Evolutionary conservation across 2,113 vertebrate genomes (phyloP).

Genomic region (Micromys minutus): DNA sequence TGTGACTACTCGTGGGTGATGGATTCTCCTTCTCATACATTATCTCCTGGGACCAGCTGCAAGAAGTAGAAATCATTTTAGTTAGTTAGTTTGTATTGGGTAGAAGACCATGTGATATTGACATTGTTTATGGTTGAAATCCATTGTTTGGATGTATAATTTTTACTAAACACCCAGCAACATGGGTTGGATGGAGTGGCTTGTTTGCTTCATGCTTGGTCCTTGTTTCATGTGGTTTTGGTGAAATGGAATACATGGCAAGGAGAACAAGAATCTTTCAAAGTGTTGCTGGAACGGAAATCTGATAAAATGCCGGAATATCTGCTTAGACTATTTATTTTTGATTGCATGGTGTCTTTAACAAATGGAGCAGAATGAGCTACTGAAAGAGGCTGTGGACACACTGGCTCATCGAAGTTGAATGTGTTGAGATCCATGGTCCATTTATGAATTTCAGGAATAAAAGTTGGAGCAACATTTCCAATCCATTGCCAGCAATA

Average conservation of each 20-base stretch:
- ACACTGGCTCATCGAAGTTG: background rate
- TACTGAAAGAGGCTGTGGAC: background rate
- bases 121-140: background rate
- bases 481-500: background rate
- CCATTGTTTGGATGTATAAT: background rate
- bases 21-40: no score
- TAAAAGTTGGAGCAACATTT: background rate
- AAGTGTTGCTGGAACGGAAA: background rate
- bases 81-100: background rate
- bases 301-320: background rate
- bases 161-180: background rate
- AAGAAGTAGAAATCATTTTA: background rate
- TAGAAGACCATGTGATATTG: background rate
- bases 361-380: background rate
- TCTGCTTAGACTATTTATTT: background rate
- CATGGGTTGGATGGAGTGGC: background rate
- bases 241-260: background rate
- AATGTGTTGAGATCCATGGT: background rate
- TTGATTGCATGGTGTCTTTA: background rate
- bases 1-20: rapidly evolving
- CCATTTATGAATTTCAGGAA: background rate
- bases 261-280: background rate
- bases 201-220: background rate
- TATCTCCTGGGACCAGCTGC: background rate
- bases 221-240: background rate